phyloP scores from a whole-genome alignment of 2,888 invertebrate genomes.

The Apamea monoglypha region DNA sequence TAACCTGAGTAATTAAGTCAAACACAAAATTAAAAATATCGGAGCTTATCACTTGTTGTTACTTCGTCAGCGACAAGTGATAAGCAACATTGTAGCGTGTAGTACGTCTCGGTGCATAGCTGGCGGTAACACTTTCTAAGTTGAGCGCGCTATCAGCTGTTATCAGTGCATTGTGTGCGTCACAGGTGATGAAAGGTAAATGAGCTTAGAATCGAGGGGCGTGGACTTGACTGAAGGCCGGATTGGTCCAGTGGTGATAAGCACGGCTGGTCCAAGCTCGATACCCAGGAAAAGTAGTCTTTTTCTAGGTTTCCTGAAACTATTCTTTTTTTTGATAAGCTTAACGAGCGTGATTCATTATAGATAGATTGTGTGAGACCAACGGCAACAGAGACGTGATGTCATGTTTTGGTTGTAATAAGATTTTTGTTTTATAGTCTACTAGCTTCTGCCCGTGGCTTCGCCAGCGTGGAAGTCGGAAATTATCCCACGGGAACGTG shows the following conservation, averaged over 20 bases:
- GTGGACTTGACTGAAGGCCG: constrained; percentile 1
- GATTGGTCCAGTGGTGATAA: background rate
- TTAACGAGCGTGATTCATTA: background rate
- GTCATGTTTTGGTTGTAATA: background rate
- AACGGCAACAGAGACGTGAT: background rate
- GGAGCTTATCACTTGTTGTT: constrained; percentile 37
- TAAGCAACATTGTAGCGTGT: constrained; percentile 37
- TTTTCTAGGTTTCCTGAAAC: background rate
- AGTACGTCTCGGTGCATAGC: constrained; percentile 12
- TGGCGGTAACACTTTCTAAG: background rate
- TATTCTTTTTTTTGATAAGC: background rate
- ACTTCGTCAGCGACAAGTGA: constrained; percentile 15
- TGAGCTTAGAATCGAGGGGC: constrained; percentile 1
- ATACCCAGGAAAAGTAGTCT: background rate
- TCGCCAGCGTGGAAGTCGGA: background rate
- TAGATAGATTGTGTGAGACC: background rate
- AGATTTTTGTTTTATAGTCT: background rate
- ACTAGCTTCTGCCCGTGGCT: too few relatives aligned
- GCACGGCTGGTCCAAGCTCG: background rate
- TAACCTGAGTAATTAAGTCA: background rate
- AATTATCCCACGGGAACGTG: background rate
- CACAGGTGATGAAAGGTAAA: background rate
- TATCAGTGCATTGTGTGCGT: constrained; percentile 15
- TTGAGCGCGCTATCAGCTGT: constrained; percentile 6
- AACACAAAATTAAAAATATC: constrained; percentile 13